A percentile compares a stretch with the other conserved stretches of the same genome.
Evolutionary conservation across 2,113 vertebrate species (phyloP).

Genomic region (Cavia aperea): DNA sequence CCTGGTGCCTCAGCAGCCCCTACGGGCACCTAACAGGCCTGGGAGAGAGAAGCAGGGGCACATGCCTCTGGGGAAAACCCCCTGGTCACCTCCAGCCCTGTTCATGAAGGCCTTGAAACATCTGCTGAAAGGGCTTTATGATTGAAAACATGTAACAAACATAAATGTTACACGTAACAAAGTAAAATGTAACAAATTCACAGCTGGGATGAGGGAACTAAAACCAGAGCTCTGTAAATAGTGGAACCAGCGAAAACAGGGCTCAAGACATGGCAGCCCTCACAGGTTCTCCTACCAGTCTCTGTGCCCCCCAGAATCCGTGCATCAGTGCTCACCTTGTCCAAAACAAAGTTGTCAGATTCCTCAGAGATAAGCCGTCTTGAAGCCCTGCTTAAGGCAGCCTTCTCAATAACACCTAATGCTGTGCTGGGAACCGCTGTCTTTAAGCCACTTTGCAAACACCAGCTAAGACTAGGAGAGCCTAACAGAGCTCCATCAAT

Average conservation of each 20-base stretch:
- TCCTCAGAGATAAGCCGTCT: background rate
- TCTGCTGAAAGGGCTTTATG: background rate
- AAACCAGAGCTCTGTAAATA: background rate
- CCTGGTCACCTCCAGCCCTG: background rate
- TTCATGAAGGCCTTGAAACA: background rate
- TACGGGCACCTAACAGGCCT: fast-evolving
- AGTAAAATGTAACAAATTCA: background rate
- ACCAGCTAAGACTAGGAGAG: background rate
- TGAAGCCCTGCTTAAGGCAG: background rate
- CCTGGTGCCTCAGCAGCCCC: fast-evolving
- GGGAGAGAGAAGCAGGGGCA: fast-evolving
- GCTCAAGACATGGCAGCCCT: fast-evolving
- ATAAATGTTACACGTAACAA: background rate
- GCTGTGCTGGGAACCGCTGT: background rate
- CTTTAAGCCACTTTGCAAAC: background rate
- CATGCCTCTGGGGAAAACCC: fast-evolving
- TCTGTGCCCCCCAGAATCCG: too few species aligned
- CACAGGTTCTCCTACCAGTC: background rate
- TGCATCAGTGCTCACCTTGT: background rate
- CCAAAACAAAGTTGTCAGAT: background rate
- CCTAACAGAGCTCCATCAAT: fast-evolving
- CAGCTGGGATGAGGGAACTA: fast-evolving
- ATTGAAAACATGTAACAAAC: background rate
- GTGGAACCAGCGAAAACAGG: fast-evolving
- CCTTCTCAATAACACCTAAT: fast-evolving